phyloP scores from a whole-genome alignment of 2,797 vertebrate species.

The Etheostoma perlongum region DNA sequence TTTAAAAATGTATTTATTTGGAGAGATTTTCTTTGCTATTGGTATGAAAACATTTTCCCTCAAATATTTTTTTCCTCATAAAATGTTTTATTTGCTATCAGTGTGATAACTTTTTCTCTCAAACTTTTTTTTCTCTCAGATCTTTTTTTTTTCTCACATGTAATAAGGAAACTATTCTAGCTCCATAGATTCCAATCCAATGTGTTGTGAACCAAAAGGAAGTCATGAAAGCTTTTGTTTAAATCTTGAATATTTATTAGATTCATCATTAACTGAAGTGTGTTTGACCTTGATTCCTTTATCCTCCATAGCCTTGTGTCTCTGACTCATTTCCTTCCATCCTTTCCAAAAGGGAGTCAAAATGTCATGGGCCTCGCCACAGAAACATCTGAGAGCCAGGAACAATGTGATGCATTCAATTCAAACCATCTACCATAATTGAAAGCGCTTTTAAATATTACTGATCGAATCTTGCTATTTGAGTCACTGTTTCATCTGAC shows the following conservation, averaged over 20 bases:
- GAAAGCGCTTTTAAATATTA: constrained; percentile 14
- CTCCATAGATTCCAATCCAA: not conserved
- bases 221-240: not conserved
- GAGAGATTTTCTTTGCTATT: no score
- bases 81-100: no score
- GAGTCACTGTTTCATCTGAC: constrained; percentile 44
- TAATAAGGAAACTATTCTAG: no score
- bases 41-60: no score
- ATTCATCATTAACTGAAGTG: not conserved
- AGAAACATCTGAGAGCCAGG: constrained; percentile 25
- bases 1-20: no score
- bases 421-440: constrained; percentile 18
- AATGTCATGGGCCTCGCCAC: constrained; percentile 29
- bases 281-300: constrained; percentile 4
- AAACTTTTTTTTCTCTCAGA: no score
- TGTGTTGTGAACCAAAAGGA: not conserved
- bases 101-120: no score
- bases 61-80: no score
- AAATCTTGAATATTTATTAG: not conserved
- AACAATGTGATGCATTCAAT: constrained; percentile 11
- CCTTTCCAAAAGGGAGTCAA: constrained; percentile 31
- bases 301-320: constrained; percentile 1
- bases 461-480: not conserved
- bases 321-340: constrained; percentile 52
- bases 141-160: no score